These are phyloP conservation scores for Suncus etruscus DNA, from an alignment of 2,113 vertebrate species.

Conservation along the genomic window DNA sequence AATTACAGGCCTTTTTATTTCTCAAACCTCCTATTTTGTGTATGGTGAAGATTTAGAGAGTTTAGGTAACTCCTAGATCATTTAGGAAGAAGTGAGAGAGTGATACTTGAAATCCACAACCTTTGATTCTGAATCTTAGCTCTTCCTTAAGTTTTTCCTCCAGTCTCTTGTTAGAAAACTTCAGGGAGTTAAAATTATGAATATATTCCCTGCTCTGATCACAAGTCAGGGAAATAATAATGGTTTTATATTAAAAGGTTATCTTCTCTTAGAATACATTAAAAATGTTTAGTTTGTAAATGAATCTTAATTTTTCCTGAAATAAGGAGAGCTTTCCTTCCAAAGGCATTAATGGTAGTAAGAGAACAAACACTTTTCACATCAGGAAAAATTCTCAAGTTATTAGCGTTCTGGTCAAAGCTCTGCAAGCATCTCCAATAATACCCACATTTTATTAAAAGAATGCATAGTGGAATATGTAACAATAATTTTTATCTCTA, in stretches of 20 bases:
- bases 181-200: background rate
- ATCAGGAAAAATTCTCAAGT: background rate
- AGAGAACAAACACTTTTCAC: background rate
- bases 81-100: background rate
- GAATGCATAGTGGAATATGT: background rate
- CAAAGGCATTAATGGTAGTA: background rate
- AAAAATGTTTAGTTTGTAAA: too few species aligned
- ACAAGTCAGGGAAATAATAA: background rate
- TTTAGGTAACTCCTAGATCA: background rate
- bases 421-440: background rate
- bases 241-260: background rate
- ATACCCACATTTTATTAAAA: conserved; percentile 33
- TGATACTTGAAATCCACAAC: background rate
- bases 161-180: background rate
- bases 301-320: background rate
- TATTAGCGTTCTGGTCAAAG: too few species aligned
- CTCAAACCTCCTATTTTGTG: background rate
- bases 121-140: background rate
- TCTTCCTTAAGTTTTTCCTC: background rate
- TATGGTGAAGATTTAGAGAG: background rate
- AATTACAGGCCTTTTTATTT: background rate
- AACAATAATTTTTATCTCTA: background rate
- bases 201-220: background rate
- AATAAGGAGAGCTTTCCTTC: background rate
- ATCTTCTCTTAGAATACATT: background rate